Percentiles rank a stretch among this genome's conserved stretches.
phyloP scores from a whole-genome alignment of 2,797 vertebrate genomes.

The Galagoides demidoff region DNA sequence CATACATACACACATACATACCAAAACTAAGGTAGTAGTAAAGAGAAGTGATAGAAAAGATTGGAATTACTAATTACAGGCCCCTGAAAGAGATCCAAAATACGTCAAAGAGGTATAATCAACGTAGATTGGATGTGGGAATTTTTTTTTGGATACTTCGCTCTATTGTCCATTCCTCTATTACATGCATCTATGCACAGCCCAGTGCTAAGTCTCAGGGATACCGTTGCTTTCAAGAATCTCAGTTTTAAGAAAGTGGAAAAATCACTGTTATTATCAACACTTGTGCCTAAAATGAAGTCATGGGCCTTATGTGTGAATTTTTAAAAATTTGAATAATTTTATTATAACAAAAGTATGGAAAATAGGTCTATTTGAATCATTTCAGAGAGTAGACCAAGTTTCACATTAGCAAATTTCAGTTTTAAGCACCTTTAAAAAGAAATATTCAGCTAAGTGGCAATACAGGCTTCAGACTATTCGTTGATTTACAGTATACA shows the following conservation, averaged over 20 bases:
- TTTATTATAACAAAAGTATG: slow-evolving; percentile 89
- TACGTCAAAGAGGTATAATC: slow-evolving; percentile 30
- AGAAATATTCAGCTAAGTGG: slow-evolving; percentile 80
- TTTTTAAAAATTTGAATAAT: slow-evolving; percentile 83
- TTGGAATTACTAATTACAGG: background rate
- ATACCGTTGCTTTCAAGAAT: too few species aligned
- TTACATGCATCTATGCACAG: too few species aligned
- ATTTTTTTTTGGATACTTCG: background rate
- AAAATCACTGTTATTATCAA: too few species aligned
- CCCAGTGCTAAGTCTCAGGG: too few species aligned
- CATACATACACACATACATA: too few species aligned
- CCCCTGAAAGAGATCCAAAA: slow-evolving; percentile 46
- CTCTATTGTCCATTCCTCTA: too few species aligned
- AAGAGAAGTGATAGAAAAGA: slow-evolving; percentile 24
- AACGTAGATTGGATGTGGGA: background rate
- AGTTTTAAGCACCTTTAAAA: slow-evolving; percentile 87
- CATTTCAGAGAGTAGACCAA: slow-evolving; percentile 81
- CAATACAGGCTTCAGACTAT: background rate
- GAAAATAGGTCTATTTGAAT: slow-evolving; percentile 82
- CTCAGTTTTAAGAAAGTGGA: too few species aligned
- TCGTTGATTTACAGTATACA: background rate
- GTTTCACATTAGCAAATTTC: slow-evolving; percentile 79
- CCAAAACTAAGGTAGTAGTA: slow-evolving; percentile 42
- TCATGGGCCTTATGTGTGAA: too few species aligned
- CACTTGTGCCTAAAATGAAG: too few species aligned